Conservation (phyloP, 1,140 invertebrate species). For the Temnothorax curvispinosus region DNA sequence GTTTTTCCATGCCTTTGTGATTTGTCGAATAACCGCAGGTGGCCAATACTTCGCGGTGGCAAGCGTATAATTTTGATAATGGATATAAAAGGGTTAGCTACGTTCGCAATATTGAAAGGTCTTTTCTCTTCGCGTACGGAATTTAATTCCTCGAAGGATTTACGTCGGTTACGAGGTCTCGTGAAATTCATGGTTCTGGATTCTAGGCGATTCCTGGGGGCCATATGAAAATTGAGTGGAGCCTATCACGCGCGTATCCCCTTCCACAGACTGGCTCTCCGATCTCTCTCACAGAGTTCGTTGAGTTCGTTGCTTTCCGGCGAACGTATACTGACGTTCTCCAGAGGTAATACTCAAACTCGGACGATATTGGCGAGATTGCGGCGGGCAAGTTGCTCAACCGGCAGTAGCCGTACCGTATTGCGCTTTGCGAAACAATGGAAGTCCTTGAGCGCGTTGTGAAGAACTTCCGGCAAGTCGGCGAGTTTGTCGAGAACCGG, state of each 20-base stretch:
- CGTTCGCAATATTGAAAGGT: not conserved
- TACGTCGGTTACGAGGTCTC: constrained; percentile 29
- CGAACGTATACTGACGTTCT: constrained; percentile 27
- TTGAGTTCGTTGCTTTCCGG: constrained; percentile 40
- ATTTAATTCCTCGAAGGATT: constrained; percentile 51
- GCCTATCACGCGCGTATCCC: not conserved
- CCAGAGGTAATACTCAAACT: constrained; percentile 52
- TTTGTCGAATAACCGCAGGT: constrained; percentile 41
- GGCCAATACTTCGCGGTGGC: constrained; percentile 10
- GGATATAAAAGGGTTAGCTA: constrained; percentile 50
- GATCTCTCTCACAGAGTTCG: constrained; percentile 20
- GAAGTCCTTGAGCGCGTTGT: constrained; percentile 22
- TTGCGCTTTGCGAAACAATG: constrained; percentile 57
- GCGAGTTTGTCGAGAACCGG: not conserved
- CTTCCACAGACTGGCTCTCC: not conserved
- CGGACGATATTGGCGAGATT: constrained; percentile 56
- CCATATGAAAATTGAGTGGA: constrained; percentile 31
- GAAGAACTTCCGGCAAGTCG: constrained; percentile 40
- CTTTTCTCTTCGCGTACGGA: constrained; percentile 25
- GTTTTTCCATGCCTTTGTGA: constrained; percentile 42
- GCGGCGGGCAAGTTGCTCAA: constrained; percentile 52
- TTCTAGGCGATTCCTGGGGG: not conserved
- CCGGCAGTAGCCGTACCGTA: constrained; percentile 25
- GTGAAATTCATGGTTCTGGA: constrained; percentile 44
- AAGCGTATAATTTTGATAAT: constrained; percentile 66